phyloP scores from a whole-genome alignment of 2,113 vertebrate species.

The Morone chrysops region DNA sequence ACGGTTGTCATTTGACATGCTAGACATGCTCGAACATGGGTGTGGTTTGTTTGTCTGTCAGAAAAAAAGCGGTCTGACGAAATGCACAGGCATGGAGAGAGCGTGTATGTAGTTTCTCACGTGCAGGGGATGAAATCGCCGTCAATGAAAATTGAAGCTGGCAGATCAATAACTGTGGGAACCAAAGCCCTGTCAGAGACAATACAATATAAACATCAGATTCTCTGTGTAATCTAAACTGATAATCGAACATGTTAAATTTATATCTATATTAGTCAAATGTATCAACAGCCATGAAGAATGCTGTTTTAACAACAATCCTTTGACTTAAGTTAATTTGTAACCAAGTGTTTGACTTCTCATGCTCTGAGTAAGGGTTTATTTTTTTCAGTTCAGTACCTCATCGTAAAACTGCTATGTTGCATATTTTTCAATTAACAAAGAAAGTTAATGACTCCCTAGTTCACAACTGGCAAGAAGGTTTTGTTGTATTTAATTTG shows the following conservation, averaged over 20 bases:
- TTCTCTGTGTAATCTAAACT: not conserved
- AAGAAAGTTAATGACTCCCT: no score
- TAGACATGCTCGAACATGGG: constrained; percentile 28
- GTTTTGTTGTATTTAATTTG: not conserved
- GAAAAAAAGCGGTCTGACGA: not conserved
- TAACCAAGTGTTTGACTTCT: not conserved
- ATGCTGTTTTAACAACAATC: not conserved
- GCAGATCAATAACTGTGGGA: constrained; percentile 69
- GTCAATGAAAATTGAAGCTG: constrained; percentile 69
- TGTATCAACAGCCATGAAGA: not conserved
- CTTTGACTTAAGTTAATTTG: not conserved
- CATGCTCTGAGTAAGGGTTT: not conserved
- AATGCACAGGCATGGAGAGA: not conserved
- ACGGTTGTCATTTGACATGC: constrained; percentile 38
- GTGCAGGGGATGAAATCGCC: constrained; percentile 26
- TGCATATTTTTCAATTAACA: no score
- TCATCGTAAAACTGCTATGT: no score
- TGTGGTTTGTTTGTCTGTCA: constrained; percentile 33
- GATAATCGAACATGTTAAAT: constrained; percentile 20
- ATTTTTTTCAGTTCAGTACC: not conserved
- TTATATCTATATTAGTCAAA: not conserved
- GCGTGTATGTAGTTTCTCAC: constrained; percentile 19
- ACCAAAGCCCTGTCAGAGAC: constrained; percentile 55
- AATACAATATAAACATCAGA: constrained; percentile 22
- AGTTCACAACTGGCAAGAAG: not conserved